phyloP scores from a whole-genome alignment of 2,888 invertebrate species.

The Lycophotia porphyrea region DNA sequence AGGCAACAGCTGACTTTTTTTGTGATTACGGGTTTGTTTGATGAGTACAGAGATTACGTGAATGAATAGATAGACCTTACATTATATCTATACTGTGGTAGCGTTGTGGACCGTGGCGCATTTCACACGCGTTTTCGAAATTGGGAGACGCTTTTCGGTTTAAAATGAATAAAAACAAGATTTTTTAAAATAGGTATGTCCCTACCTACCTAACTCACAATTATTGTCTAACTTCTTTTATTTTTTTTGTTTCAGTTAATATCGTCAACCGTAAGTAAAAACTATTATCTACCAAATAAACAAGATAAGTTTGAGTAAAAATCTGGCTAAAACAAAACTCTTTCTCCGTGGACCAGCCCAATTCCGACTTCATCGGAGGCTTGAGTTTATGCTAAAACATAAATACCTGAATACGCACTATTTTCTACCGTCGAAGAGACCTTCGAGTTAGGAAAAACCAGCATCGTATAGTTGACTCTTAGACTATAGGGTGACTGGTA shows the following conservation, averaged over 20 bases:
- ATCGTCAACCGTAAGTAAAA: conserved; percentile 57
- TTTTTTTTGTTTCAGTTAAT: conserved; percentile 59
- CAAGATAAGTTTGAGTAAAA: background rate
- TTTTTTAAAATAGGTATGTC: background rate
- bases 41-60: too few relatives aligned
- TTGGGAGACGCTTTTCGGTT: background rate
- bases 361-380: too few relatives aligned
- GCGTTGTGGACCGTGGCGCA: background rate
- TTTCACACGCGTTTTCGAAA: background rate
- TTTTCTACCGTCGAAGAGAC: too few relatives aligned
- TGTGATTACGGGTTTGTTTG: too few relatives aligned
- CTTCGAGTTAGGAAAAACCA: background rate
- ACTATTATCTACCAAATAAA: background rate
- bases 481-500: too few relatives aligned
- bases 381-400: background rate
- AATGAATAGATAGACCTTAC: too few relatives aligned
- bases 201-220: background rate
- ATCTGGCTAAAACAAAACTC: background rate
- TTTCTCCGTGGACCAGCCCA: background rate
- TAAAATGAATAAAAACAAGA: background rate
- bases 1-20: too few relatives aligned
- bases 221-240: conserved; percentile 23
- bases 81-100: too few relatives aligned
- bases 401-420: too few relatives aligned
- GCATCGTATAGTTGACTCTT: too few relatives aligned